Conservation (phyloP, 2,797 vertebrate genomes). For the Vipera latastei region DNA sequence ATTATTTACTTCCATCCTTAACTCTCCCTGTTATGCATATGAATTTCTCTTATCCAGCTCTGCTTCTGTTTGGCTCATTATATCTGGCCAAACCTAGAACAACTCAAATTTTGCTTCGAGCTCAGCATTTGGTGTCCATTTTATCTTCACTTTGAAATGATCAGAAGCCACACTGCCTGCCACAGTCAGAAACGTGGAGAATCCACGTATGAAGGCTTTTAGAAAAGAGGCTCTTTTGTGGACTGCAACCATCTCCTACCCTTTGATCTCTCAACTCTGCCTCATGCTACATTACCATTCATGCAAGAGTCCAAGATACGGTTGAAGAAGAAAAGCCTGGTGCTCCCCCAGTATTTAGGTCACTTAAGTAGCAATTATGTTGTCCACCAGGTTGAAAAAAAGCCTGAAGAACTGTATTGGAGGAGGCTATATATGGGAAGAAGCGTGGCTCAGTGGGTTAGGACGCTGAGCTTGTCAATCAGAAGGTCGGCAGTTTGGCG, state of each 20-base stretch:
- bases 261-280: neutral
- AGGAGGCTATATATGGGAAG: neutral
- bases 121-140: neutral
- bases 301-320: no score
- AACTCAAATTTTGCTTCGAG: neutral
- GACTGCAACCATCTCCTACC: no score
- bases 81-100: neutral
- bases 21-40: neutral
- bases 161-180: neutral
- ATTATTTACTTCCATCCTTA: neutral
- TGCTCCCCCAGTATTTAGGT: neutral
- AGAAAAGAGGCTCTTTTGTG: neutral
- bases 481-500: no score
- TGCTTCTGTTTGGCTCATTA: neutral
- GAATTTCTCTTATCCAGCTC: neutral
- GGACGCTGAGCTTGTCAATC: no score
- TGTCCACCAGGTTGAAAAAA: neutral
- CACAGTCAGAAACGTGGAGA: neutral
- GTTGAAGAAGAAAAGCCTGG: neutral
- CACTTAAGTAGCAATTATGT: neutral
- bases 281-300: no score
- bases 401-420: neutral
- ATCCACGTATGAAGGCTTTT: neutral
- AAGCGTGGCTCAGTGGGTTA: no score
- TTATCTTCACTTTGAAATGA: neutral